Evolutionary conservation across 2,797 vertebrate genomes (phyloP).

Genomic region (Poecilia picta): DNA sequence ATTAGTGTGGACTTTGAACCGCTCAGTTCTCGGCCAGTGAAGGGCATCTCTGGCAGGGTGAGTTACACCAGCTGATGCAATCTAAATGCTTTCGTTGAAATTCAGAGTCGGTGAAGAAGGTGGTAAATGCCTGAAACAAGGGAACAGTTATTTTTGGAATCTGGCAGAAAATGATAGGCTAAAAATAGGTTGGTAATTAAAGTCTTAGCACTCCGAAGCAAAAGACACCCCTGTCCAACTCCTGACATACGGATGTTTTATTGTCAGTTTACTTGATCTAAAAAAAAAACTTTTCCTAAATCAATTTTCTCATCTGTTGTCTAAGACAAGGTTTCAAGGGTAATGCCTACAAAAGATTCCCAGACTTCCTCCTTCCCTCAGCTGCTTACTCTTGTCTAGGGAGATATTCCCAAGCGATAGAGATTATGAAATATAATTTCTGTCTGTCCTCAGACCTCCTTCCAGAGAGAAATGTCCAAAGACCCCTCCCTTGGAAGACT

Average conservation of each 20-base stretch:
- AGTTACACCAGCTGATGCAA: slow-evolving; percentile 49
- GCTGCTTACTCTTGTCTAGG: neutral
- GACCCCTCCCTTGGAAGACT: neutral
- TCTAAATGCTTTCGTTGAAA: slow-evolving; percentile 1
- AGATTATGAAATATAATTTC: neutral
- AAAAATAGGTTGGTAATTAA: neutral
- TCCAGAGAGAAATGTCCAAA: neutral
- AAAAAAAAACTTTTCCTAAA: neutral
- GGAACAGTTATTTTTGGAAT: neutral
- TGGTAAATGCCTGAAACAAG: neutral
- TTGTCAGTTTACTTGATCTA: neutral
- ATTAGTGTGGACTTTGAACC: slow-evolving; percentile 99
- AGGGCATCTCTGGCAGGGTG: slow-evolving; percentile 97
- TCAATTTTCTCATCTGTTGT: neutral
- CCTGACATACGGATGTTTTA: neutral
- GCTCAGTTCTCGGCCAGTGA: slow-evolving; percentile 91
- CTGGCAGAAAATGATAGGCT: neutral
- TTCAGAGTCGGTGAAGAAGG: neutral
- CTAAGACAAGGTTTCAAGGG: neutral
- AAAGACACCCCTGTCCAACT: neutral
- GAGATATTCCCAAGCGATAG: neutral
- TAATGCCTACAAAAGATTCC: neutral
- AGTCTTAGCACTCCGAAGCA: neutral
- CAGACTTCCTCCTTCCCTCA: neutral
- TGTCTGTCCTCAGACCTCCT: neutral